These are phyloP conservation scores for Lates calcarifer DNA, from an alignment of 2,113 vertebrate species.

Conservation along the genomic window DNA sequence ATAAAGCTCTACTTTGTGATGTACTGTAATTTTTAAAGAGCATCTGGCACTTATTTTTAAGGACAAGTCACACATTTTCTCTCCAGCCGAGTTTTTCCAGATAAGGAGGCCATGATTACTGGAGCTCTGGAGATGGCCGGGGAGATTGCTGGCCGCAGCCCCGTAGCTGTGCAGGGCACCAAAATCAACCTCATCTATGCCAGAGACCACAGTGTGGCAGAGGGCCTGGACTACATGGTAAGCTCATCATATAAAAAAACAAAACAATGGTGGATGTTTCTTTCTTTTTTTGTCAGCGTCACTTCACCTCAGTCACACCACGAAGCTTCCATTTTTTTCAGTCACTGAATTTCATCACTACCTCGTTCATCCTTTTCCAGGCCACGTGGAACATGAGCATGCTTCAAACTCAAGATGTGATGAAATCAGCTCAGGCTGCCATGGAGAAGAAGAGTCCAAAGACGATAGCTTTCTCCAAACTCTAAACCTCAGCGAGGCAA, in stretches of 20 bases:
- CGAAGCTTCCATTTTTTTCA: neutral
- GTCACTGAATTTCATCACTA: neutral
- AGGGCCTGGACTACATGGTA: conserved; percentile 86
- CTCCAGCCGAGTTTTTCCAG: conserved; percentile 88
- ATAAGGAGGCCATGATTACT: conserved; percentile 86
- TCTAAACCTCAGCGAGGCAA: conserved; percentile 63
- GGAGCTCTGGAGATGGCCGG: conserved; percentile 86
- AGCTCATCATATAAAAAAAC: neutral
- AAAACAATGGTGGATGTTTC: neutral
- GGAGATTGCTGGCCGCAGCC: conserved; percentile 89
- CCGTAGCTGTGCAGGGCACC: conserved; percentile 90
- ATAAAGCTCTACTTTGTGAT: too few relatives aligned
- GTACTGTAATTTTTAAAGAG: too few relatives aligned
- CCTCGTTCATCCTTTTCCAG: conserved; percentile 60
- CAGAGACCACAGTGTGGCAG: conserved; percentile 87
- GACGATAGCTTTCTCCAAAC: conserved; percentile 85
- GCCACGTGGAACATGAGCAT: conserved; percentile 94
- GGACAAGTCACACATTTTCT: neutral
- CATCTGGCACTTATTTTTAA: too few relatives aligned
- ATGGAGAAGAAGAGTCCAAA: conserved; percentile 89
- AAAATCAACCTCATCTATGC: conserved; percentile 92
- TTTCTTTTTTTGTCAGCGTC: neutral
- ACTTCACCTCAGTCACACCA: too few relatives aligned
- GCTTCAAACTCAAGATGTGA: conserved; percentile 90
- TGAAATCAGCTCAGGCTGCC: conserved; percentile 87